Evolutionary conservation across 2,113 vertebrate species (phyloP).

Genomic region (Leptodactylus fuscus): DNA sequence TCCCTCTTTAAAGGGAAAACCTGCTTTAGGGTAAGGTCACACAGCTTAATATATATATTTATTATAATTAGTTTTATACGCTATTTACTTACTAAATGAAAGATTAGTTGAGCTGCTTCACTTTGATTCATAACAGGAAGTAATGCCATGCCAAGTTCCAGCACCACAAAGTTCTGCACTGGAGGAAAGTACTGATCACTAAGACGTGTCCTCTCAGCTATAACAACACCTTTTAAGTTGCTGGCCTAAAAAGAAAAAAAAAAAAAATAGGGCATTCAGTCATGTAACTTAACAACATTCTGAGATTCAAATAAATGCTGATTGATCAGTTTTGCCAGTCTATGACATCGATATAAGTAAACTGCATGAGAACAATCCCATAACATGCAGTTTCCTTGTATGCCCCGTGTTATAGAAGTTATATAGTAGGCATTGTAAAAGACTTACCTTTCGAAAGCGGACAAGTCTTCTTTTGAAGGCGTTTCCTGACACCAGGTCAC

Average conservation of each 20-base stretch:
- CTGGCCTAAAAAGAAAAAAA: conserved; percentile 70
- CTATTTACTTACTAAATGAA: conserved; percentile 80
- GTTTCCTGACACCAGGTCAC: conserved; percentile 85
- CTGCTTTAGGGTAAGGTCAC: too few relatives aligned
- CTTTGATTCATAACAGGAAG: conserved; percentile 81
- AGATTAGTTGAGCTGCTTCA: conserved; percentile 86
- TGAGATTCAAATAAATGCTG: not conserved
- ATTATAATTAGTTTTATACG: too few relatives aligned
- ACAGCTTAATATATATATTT: too few relatives aligned
- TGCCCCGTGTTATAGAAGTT: too few relatives aligned
- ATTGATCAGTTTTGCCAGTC: not conserved
- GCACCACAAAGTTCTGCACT: conserved; percentile 86
- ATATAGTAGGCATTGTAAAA: not conserved
- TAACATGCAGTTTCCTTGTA: too few relatives aligned
- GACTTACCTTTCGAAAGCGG: conserved; percentile 88
- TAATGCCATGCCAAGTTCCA: conserved; percentile 89
- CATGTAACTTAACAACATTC: too few relatives aligned
- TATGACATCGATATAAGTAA: too few relatives aligned
- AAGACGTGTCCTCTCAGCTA: conserved; percentile 85
- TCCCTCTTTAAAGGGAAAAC: too few relatives aligned
- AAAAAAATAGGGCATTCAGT: too few relatives aligned
- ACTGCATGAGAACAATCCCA: too few relatives aligned
- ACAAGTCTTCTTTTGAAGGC: conserved; percentile 87
- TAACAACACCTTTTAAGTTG: conserved; percentile 78
- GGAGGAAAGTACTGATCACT: conserved; percentile 86